phyloP scores from a whole-genome alignment of 2,113 vertebrate species.

The Bombycilla garrulus region DNA sequence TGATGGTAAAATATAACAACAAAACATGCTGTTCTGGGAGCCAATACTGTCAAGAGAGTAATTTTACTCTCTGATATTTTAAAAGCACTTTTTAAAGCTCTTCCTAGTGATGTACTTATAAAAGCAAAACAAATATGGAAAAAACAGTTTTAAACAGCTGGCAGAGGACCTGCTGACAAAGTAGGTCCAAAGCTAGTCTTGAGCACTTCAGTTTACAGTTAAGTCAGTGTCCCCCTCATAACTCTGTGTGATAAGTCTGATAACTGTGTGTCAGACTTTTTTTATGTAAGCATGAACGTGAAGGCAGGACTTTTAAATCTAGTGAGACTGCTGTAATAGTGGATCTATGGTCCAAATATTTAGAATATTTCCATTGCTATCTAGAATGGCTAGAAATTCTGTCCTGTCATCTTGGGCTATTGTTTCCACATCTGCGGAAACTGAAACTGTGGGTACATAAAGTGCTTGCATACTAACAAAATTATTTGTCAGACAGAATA shows the following conservation, averaged over 20 bases:
- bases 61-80: constrained; percentile 8
- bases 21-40: constrained; percentile 17
- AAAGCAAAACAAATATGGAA: background rate
- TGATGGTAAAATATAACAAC: background rate
- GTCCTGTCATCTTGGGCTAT: background rate
- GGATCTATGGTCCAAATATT: background rate
- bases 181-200: background rate
- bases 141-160: background rate
- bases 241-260: background rate
- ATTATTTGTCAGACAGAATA: background rate
- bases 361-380: background rate
- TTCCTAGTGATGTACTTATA: background rate
- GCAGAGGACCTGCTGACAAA: background rate
- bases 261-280: background rate
- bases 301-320: background rate
- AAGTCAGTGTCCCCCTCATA: background rate
- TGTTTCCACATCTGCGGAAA: background rate
- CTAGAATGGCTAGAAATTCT: background rate
- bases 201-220: background rate
- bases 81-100: constrained; percentile 6
- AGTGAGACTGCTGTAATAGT: background rate
- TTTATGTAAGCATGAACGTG: background rate
- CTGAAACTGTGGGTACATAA: background rate
- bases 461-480: background rate
- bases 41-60: background rate